A percentile compares a stretch with the other conserved stretches of the same genome.
These are phyloP conservation scores for Trypoxylon attenuatum DNA, from an alignment of 2,888 invertebrate genomes.

Conservation along the genomic window DNA sequence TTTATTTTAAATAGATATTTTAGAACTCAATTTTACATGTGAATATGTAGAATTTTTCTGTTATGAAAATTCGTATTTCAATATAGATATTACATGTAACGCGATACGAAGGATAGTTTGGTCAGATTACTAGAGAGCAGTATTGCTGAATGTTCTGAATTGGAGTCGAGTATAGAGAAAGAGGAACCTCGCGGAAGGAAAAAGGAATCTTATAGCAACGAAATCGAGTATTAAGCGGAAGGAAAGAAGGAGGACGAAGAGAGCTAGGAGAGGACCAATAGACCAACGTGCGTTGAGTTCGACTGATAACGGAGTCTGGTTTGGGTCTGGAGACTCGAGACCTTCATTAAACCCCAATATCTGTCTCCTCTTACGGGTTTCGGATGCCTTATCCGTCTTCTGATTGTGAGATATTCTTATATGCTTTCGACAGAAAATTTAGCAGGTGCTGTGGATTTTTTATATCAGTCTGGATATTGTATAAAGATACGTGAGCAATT, in stretches of 20 bases:
- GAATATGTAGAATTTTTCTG: no score
- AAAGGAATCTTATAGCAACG: conserved; percentile 12
- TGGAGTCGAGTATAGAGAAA: background rate
- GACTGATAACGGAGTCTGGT: conserved; percentile 25
- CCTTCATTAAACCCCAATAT: conserved; percentile 55
- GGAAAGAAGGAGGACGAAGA: conserved; percentile 5
- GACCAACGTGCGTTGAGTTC: conserved; percentile 24
- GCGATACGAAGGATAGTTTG: no score
- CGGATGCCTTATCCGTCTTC: conserved; percentile 7
- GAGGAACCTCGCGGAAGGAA: conserved; percentile 3
- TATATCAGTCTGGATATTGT: background rate
- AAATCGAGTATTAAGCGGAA: conserved; percentile 20
- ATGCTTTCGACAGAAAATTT: conserved; percentile 2
- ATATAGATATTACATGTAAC: no score
- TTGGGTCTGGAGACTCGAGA: conserved; percentile 28
- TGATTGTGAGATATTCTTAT: conserved; percentile 3
- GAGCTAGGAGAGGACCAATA: no score
- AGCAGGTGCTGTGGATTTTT: conserved; percentile 16
- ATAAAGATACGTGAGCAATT: no score
- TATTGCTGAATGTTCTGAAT: no score
- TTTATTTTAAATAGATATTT: no score
- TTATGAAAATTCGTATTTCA: no score
- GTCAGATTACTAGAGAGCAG: no score
- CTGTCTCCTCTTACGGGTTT: conserved; percentile 23
- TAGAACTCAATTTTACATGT: no score